phyloP scores from a whole-genome alignment of 2,797 vertebrate genomes.

The Florisuga fusca region DNA sequence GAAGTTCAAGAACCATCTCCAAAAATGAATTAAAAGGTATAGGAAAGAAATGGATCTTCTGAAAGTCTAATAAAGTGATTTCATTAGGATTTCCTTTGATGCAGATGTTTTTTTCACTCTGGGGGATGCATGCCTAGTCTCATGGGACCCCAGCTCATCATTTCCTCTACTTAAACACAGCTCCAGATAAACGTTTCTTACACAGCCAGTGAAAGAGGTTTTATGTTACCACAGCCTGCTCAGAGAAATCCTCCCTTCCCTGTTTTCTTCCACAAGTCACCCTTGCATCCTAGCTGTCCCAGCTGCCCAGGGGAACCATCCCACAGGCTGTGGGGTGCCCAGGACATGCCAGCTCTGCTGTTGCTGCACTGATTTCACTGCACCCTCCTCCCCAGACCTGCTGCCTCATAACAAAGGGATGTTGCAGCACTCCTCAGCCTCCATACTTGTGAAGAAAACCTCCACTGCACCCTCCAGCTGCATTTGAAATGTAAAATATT shows the following conservation, averaged over 20 bases:
- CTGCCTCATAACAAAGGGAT: neutral
- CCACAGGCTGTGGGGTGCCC: too few species aligned
- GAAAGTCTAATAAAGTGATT: neutral
- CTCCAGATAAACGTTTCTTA: neutral
- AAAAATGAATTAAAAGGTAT: neutral
- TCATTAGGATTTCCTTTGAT: neutral
- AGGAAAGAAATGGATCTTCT: neutral
- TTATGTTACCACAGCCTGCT: accelerated
- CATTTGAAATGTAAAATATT: neutral
- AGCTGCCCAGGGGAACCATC: neutral
- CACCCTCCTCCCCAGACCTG: neutral
- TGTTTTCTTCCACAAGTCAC: neutral
- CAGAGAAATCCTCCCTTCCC: neutral
- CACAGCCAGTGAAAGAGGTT: neutral
- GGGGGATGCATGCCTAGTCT: neutral
- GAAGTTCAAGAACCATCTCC: neutral
- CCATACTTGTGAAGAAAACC: neutral
- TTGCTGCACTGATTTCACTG: neutral
- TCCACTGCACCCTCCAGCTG: neutral
- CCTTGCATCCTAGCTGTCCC: neutral
- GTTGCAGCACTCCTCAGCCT: neutral
- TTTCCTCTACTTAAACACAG: neutral
- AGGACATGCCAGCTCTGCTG: too few species aligned
- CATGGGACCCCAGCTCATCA: neutral
- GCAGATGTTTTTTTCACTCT: neutral